phyloP scores from a whole-genome alignment of 2,888 invertebrate genomes.

The Creontiades dilutus region DNA sequence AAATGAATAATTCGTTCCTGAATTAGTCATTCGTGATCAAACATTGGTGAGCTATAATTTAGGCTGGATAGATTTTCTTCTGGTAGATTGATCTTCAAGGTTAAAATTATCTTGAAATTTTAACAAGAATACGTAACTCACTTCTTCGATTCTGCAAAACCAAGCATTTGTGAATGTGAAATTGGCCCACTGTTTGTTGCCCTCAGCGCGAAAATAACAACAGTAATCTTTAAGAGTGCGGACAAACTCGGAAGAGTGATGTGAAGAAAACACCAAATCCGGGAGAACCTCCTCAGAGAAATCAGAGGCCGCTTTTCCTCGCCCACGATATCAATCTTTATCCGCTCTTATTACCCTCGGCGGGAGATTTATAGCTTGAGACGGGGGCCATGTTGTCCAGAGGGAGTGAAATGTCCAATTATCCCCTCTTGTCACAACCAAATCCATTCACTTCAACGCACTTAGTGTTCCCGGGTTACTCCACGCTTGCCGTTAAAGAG shows the following conservation, averaged over 20 bases:
- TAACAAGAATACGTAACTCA: too few species aligned
- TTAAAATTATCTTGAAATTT: too few species aligned
- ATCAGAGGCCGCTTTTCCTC: constrained; percentile 25
- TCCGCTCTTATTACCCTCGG: constrained; percentile 66
- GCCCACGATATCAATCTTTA: constrained; percentile 64
- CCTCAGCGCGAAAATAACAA: too few species aligned
- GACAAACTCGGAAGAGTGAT: background rate
- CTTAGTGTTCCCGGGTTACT: constrained; percentile 33
- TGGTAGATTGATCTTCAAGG: too few species aligned
- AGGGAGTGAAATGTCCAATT: constrained; percentile 45
- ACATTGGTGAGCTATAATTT: too few species aligned
- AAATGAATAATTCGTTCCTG: too few species aligned
- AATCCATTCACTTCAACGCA: constrained; percentile 59
- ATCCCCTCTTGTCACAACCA: constrained; percentile 54
- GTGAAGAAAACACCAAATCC: background rate
- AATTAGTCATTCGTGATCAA: too few species aligned
- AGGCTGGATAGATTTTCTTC: too few species aligned
- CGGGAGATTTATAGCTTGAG: constrained; percentile 60
- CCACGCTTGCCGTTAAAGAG: constrained; percentile 18
- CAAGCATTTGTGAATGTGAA: too few species aligned
- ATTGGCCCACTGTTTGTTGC: too few species aligned
- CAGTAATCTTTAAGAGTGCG: too few species aligned
- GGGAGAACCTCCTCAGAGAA: background rate
- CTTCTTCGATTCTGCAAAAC: too few species aligned
- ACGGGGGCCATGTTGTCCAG: constrained; percentile 5